phyloP scores from a whole-genome alignment of 2,888 invertebrate genomes.

The Branchellion lobata region DNA sequence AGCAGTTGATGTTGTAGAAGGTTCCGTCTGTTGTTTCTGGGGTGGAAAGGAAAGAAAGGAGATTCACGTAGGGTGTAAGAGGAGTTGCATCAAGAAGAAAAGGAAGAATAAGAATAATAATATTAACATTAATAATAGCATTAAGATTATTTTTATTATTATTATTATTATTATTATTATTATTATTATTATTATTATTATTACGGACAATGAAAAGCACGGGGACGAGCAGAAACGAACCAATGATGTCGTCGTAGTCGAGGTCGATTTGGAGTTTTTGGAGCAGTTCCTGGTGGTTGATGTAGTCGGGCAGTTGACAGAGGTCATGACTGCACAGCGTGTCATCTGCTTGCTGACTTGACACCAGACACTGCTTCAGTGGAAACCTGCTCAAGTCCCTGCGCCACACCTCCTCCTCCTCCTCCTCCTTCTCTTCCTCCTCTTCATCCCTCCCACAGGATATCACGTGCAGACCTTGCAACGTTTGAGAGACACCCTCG shows the following conservation, averaged over 20 bases:
- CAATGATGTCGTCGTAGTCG: slow-evolving; percentile 27
- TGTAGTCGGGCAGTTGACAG: slow-evolving; percentile 33
- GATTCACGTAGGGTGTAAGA: too few relatives aligned
- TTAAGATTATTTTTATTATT: too few relatives aligned
- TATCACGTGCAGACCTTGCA: background rate
- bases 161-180: too few relatives aligned
- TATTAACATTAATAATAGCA: too few relatives aligned
- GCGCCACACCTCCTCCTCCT: slow-evolving; percentile 15
- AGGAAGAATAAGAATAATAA: too few relatives aligned
- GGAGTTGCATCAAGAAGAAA: too few relatives aligned
- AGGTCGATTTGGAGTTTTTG: slow-evolving; percentile 29
- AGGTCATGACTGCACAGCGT: background rate
- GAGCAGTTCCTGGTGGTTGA: slow-evolving; percentile 38
- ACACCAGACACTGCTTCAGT: background rate
- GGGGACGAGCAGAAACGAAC: background rate
- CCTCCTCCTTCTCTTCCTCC: background rate
- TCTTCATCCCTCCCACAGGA: background rate
- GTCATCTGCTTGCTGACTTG: background rate
- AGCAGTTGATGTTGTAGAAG: background rate
- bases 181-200: too few relatives aligned
- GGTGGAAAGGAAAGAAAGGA: too few relatives aligned
- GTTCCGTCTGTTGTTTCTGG: background rate
- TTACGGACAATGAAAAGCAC: background rate
- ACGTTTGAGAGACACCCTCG: background rate
- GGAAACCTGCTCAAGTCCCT: slow-evolving; percentile 26